Conservation (phyloP, 2,888 invertebrate species). For the Candidula unifasciata region DNA sequence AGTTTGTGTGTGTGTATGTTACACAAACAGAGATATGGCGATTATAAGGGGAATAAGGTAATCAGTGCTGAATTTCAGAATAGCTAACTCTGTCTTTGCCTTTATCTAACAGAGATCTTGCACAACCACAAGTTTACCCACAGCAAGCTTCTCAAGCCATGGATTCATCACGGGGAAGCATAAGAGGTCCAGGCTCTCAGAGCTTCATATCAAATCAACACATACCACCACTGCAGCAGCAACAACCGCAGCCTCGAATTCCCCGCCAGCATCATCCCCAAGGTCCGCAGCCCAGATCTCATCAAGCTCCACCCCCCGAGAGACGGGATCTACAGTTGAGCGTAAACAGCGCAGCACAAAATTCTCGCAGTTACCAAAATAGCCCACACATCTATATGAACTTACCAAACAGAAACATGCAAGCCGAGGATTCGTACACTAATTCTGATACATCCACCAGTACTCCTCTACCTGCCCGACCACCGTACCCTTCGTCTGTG, state of each 20-base stretch:
- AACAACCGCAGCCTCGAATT: not conserved
- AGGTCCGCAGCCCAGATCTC: conserved; percentile 26
- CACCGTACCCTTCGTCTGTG: conserved; percentile 72
- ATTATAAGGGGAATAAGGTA: no score
- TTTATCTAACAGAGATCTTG: not conserved
- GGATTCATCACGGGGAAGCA: conserved; percentile 11
- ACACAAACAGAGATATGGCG: no score
- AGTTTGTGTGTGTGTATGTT: not conserved
- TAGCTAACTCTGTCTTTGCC: no score
- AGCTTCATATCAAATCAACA: not conserved
- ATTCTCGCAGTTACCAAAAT: conserved; percentile 30
- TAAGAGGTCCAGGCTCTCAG: not conserved
- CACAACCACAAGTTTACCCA: not conserved
- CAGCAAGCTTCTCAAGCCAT: conserved; percentile 23
- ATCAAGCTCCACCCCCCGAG: conserved; percentile 15
- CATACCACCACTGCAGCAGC: not conserved
- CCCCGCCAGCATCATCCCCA: not conserved
- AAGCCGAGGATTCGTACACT: conserved; percentile 1
- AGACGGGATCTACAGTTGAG: conserved; percentile 37
- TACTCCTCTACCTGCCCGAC: conserved; percentile 62
- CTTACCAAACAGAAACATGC: conserved; percentile 56
- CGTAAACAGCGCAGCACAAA: conserved; percentile 7
- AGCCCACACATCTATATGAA: conserved; percentile 69
- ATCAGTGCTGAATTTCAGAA: not conserved
- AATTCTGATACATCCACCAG: conserved; percentile 7